Conservation (phyloP, 2,113 vertebrate genomes). For the Salminus brasiliensis region DNA sequence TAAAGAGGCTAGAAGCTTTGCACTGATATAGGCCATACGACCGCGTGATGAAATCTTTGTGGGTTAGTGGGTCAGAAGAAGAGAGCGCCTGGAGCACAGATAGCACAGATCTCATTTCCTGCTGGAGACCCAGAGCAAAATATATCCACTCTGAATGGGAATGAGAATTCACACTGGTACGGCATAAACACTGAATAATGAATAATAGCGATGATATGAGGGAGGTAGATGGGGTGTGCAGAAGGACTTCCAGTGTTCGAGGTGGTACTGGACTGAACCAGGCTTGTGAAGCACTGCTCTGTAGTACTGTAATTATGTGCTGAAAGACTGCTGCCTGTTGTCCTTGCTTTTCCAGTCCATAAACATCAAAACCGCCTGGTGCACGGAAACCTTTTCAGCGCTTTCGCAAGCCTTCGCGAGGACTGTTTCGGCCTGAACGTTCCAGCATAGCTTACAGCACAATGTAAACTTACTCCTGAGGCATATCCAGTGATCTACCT, state of each 20-base stretch:
- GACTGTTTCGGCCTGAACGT: too few species aligned
- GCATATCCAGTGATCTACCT: neutral
- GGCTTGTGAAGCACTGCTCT: too few species aligned
- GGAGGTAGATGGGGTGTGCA: too few species aligned
- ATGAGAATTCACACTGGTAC: neutral
- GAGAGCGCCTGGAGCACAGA: neutral
- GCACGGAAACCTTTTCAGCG: too few species aligned
- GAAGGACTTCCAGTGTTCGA: too few species aligned
- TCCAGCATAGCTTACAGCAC: neutral
- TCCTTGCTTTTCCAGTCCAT: too few species aligned
- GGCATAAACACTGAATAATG: neutral
- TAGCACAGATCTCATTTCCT: neutral
- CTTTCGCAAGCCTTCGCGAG: too few species aligned
- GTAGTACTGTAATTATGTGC: too few species aligned
- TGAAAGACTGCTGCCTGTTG: too few species aligned
- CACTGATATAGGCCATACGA: neutral
- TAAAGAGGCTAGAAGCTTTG: neutral
- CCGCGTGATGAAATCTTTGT: neutral
- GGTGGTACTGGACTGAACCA: too few species aligned
- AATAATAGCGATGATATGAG: too few species aligned
- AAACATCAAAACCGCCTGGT: too few species aligned
- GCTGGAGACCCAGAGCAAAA: neutral
- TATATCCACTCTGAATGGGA: neutral
- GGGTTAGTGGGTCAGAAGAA: constrained; percentile 13
- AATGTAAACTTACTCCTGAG: neutral